Evolutionary conservation across 2,888 invertebrate species (phyloP), one percentile per base, ranked within the genome.

Genomic region (Chymomyza procnemis): DNA sequence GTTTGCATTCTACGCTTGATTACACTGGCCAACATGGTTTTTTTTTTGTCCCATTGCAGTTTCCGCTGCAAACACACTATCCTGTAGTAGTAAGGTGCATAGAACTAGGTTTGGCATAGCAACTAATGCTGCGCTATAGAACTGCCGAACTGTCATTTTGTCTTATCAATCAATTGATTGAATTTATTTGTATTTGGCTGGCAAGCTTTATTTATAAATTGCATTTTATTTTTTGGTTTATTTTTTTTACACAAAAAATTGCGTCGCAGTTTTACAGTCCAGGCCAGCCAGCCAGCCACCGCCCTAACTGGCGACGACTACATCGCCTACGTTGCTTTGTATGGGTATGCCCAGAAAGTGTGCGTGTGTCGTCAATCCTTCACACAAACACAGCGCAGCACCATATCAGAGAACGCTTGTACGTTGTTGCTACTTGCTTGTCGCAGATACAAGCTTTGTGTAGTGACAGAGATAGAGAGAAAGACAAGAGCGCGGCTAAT

Each of bases 1-100:
- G 81, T 82, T 85, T 72, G 83, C 70, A 71, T 70, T 85, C 80
- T 78, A 67, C 69, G 85, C 79, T 64, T 70, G 87, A 87, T 82
- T 79, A 85, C 81, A 82, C 81, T 82, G 79, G 81, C 87, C 78
- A 85, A 69, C 87, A 87, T 69, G 83, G 69, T 72, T 63, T 61
- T 60, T 71, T 72, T 63, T 61, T 60, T 61, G 62, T n/a, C 22
- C 65, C 62, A 62, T 64, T 69, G 26, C 26, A 26, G 26, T 5
- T 26, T 26, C 26, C 63, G 18, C 52, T 34, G 52, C 21, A 18
- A 18, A 64, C 77, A 78, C 69, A n/a, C 64, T 77, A 82, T 86
- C 85, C 80, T 86, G 74, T 65, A 56, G 74, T 65, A 16, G 50
- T 50, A 19, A 41, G 34, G 34, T 41, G 34, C 34, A 41, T 12